Evolutionary conservation across 2,113 vertebrate genomes (phyloP).

Genomic region (Ploceus nigricollis): DNA sequence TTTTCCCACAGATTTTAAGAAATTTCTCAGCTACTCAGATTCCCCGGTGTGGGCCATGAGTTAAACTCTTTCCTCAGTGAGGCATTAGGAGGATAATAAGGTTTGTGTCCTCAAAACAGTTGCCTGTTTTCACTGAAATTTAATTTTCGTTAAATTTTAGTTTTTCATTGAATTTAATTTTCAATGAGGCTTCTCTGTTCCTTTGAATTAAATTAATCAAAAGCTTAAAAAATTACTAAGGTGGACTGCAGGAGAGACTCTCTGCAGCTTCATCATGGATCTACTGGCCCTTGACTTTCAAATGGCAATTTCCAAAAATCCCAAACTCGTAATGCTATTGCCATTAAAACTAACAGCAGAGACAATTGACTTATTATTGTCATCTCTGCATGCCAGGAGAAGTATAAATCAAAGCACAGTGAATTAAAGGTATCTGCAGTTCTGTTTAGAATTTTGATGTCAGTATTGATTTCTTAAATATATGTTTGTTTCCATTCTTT

Average conservation of each 20-base stretch:
- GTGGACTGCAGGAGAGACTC: neutral
- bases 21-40: neutral
- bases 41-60: neutral
- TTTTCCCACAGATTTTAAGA: neutral
- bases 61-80: neutral
- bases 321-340: neutral
- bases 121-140: neutral
- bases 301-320: neutral
- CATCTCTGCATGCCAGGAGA: neutral
- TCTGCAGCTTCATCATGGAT: neutral
- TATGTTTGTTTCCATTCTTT: neutral
- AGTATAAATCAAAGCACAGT: neutral
- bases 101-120: neutral
- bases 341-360: neutral
- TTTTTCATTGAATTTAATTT: neutral
- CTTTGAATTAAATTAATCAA: neutral
- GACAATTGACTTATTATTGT: neutral
- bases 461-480: neutral
- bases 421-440: neutral
- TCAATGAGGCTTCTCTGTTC: neutral
- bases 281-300: neutral
- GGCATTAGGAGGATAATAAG: neutral
- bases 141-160: neutral
- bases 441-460: neutral
- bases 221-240: neutral